phyloP scores from a whole-genome alignment of 2,113 vertebrate species.

The Macheiramphus alcinus region DNA sequence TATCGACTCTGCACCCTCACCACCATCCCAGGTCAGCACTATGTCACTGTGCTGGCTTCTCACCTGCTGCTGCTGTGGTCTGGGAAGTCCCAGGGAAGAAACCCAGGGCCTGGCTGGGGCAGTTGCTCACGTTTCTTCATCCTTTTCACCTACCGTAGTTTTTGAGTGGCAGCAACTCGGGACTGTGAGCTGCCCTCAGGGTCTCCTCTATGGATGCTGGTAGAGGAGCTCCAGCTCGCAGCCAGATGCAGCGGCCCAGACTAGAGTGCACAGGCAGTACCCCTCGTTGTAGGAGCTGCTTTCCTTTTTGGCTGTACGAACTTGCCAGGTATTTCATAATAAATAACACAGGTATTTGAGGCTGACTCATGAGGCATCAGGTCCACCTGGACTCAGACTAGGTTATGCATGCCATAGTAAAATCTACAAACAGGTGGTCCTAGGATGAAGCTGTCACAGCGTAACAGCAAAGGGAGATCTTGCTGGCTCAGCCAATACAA shows the following conservation, averaged over 20 bases:
- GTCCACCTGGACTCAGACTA: neutral
- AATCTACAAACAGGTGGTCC: neutral
- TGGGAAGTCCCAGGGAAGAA: neutral
- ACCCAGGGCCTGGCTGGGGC: neutral
- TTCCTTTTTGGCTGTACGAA: neutral
- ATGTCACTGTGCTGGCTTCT: neutral
- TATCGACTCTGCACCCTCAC: neutral
- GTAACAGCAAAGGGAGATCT: neutral
- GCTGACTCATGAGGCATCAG: neutral
- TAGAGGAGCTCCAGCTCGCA: neutral
- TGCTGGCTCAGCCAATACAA: neutral
- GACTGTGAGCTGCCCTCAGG: neutral
- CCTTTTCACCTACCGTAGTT: accelerated
- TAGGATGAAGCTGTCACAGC: neutral
- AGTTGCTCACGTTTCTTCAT: neutral
- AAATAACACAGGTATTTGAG: neutral
- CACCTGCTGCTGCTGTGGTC: neutral
- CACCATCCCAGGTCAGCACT: neutral
- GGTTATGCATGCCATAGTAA: neutral
- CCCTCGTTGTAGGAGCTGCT: neutral
- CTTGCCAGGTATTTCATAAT: neutral
- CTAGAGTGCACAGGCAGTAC: neutral
- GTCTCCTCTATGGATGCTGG: accelerated
- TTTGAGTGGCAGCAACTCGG: neutral
- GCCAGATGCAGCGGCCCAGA: neutral